Evolutionary conservation across 2,797 vertebrate genomes (phyloP).

Genomic region (Sebastes hubbsi): DNA sequence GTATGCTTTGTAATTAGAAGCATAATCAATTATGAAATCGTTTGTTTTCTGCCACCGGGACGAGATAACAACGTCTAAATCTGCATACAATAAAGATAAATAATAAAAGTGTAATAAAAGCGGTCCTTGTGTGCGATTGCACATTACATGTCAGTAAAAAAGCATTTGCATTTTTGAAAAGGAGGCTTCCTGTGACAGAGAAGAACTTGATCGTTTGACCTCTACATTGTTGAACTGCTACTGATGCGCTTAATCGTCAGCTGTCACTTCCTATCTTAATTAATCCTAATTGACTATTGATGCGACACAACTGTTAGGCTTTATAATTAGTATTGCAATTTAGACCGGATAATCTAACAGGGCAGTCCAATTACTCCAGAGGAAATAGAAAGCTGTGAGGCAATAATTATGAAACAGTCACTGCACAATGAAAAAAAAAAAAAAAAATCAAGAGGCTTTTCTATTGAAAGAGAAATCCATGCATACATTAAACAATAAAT

Average conservation of each 20-base stretch:
- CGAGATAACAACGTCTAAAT: constrained; percentile 39
- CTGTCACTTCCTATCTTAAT: constrained; percentile 96
- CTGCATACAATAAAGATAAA: constrained; percentile 18
- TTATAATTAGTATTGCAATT: constrained; percentile 98
- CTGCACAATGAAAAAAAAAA: constrained; percentile 56
- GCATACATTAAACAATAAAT: constrained; percentile 75
- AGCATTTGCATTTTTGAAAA: constrained; percentile 34
- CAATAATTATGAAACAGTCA: constrained; percentile 81
- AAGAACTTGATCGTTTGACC: constrained; percentile 81
- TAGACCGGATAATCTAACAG: constrained; percentile 87
- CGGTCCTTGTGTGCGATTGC: not conserved
- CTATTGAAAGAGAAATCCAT: constrained; percentile 72
- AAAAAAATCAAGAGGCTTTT: constrained; percentile 47
- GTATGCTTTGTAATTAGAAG: constrained; percentile 85
- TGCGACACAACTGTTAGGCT: constrained; percentile 94
- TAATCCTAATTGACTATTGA: constrained; percentile 99
- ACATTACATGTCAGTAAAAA: constrained; percentile 17
- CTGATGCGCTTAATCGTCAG: constrained; percentile 92
- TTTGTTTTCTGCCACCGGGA: constrained; percentile 58
- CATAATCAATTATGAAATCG: constrained; percentile 84
- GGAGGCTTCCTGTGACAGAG: constrained; percentile 57
- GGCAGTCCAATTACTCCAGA: constrained; percentile 91
- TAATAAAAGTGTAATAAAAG: not conserved
- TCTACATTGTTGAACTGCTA: constrained; percentile 87
- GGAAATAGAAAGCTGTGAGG: constrained; percentile 82